Evolutionary conservation across 2,797 vertebrate genomes (phyloP), one percentile per base, ranked within the genome.

Genomic region (Enteromius trimaculatus): DNA sequence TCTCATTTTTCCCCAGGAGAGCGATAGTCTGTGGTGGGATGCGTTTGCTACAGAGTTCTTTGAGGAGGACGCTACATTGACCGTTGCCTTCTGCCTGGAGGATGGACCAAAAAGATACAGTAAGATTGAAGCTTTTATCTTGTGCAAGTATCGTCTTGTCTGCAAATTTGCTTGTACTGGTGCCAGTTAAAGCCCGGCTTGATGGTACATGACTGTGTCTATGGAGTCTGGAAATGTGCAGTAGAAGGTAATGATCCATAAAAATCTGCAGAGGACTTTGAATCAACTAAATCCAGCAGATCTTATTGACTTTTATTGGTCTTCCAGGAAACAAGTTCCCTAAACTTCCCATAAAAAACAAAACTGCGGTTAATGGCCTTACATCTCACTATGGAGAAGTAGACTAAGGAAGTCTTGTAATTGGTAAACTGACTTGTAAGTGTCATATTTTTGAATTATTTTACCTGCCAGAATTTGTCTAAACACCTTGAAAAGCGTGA

Each of bases 41-140:
- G 98, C 97, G 19, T 99, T 99, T 87, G 96, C 97, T 77, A 98
- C 97, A 6, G 98, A 99, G 92, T 99, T 99, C 95, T 99, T 99
- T 88, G 98, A 99, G 93, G 98, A 99, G 77, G 98, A 99, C 65
- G 98, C 98, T 90, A 99, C 97, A 9, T 95, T 99, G 94, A 99
- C 97, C 3, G 96, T 99, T 89, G 99, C 98, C 89, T 99, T 99
- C 96, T 99, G 98, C 93, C 96, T 99, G 90, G 98, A 99, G 95
- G 98, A 99, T 88, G 98, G 98, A 96, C 98, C 98, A 97, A 99
- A 99, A 96, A 97, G 97, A 97, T 99, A 99, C 96, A 99, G 98
- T 99, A 98, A 98, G 97, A 89, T 62, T 84, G 39, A 66, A 29
- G 11, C 19, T 23, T 80, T 76, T 69, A 37, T 69, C 16, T 51